Conservation (phyloP, 2,888 invertebrate species). For the Chrysolina haemoptera region DNA sequence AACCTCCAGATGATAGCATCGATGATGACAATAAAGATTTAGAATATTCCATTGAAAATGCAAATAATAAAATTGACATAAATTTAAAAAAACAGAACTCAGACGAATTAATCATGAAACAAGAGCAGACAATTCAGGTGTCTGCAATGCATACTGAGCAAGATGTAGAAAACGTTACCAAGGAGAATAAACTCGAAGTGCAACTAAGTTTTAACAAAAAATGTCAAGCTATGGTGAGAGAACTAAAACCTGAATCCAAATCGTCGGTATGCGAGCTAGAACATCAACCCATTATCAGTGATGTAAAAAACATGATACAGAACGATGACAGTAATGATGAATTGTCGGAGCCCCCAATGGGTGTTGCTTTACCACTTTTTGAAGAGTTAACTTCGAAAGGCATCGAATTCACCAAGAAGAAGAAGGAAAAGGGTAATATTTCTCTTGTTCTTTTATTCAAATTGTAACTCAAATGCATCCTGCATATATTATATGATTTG, state of each 20-base stretch:
- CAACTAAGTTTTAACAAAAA: slow-evolving; percentile 63
- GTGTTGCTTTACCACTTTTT: slow-evolving; percentile 63
- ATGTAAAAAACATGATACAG: slow-evolving; percentile 54
- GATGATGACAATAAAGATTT: slow-evolving; percentile 29
- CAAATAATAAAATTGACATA: slow-evolving; percentile 66
- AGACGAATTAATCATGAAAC: slow-evolving; percentile 73
- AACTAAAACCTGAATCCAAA: slow-evolving; percentile 59
- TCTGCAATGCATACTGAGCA: slow-evolving; percentile 58
- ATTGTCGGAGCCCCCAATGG: slow-evolving; percentile 64
- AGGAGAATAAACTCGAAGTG: slow-evolving; percentile 57
- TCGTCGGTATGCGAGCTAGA: slow-evolving; percentile 35
- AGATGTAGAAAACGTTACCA: background rate
- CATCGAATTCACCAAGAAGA: slow-evolving; percentile 65
- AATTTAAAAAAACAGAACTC: slow-evolving; percentile 70
- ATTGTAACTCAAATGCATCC: background rate
- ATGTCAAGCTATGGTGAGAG: slow-evolving; percentile 59
- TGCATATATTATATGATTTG: too few relatives aligned
- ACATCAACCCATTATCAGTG: slow-evolving; percentile 57
- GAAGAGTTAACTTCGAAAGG: slow-evolving; percentile 59
- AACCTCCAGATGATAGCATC: slow-evolving; percentile 6
- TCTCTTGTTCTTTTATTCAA: background rate
- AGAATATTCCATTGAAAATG: slow-evolving; percentile 57
- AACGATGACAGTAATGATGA: slow-evolving; percentile 62
- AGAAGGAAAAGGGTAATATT: slow-evolving; percentile 66
- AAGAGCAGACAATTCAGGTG: slow-evolving; percentile 74